phyloP scores from a whole-genome alignment of 2,113 vertebrate species.

The Nannobrachium achirus region DNA sequence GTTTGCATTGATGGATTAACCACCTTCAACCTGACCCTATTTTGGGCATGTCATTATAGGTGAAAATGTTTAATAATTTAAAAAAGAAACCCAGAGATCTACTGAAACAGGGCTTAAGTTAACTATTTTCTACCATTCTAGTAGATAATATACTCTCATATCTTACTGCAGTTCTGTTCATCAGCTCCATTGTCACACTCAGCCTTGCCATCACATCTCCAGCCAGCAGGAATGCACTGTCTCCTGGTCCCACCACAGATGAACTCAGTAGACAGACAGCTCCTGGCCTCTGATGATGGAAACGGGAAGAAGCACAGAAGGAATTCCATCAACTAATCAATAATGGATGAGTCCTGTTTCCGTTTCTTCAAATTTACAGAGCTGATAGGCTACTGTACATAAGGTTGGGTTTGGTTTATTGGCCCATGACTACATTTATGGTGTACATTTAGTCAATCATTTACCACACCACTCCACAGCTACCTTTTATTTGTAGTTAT shows the following conservation, averaged over 20 bases:
- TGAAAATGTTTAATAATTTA: too few relatives aligned
- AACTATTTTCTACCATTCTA: too few relatives aligned
- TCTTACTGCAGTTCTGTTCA: slow-evolving; percentile 84
- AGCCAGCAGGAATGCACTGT: slow-evolving; percentile 79
- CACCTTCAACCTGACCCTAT: too few relatives aligned
- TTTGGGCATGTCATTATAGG: background rate
- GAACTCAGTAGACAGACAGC: slow-evolving; percentile 75
- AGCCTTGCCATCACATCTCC: slow-evolving; percentile 83
- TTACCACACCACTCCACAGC: background rate
- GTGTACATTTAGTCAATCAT: background rate
- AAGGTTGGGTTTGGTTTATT: background rate
- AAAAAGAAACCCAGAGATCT: too few relatives aligned
- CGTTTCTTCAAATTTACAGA: background rate
- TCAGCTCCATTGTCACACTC: slow-evolving; percentile 85
- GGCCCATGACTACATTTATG: background rate
- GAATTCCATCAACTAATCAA: background rate
- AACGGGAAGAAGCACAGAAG: background rate
- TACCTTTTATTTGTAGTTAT: too few relatives aligned
- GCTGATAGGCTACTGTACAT: background rate
- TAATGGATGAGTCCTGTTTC: background rate
- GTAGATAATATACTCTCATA: too few relatives aligned
- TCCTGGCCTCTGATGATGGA: slow-evolving; percentile 71
- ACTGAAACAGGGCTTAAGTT: too few relatives aligned
- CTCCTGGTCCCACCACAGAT: slow-evolving; percentile 76
- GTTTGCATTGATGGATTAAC: too few relatives aligned